phyloP scores from a whole-genome alignment of 2,113 vertebrate species.

The Protomyctophum bolini region DNA sequence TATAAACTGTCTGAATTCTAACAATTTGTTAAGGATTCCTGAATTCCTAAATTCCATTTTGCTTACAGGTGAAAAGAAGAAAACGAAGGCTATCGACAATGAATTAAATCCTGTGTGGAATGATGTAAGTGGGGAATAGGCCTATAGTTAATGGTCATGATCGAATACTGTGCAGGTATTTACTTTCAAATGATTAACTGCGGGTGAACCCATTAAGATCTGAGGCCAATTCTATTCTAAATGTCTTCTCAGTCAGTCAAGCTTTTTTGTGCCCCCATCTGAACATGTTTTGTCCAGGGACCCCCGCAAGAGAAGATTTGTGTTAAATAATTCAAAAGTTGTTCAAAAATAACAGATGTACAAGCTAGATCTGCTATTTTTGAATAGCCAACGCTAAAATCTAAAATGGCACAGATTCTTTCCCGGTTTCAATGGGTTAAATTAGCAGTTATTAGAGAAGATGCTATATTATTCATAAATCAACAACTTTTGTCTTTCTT shows the following conservation, averaged over 20 bases:
- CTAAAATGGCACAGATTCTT: not conserved
- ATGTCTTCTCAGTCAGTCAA: too few relatives aligned
- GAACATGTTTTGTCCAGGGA: not conserved
- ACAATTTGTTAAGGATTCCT: too few relatives aligned
- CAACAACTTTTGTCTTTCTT: not conserved
- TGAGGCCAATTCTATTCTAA: too few relatives aligned
- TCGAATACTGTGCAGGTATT: not conserved
- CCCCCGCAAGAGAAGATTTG: not conserved
- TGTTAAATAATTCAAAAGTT: not conserved
- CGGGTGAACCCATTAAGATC: too few relatives aligned
- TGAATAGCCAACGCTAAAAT: too few relatives aligned
- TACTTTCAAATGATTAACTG: not conserved
- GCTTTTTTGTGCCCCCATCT: too few relatives aligned
- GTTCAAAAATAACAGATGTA: too few relatives aligned
- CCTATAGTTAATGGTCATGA: too few relatives aligned
- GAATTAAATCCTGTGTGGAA: conserved; percentile 95
- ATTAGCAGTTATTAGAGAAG: not conserved
- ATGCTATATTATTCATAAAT: not conserved
- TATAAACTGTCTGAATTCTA: too few relatives aligned
- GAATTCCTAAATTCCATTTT: not conserved
- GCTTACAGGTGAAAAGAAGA: conserved; percentile 90
- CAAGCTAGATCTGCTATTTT: too few relatives aligned
- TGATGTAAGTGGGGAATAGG: conserved; percentile 80
- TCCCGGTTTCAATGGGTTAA: not conserved
- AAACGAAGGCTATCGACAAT: conserved; percentile 92